These are phyloP conservation scores for Beroe forskalii DNA, from an alignment of 37 sponge, comb jelly and placozoan species.

Conservation along the genomic window DNA sequence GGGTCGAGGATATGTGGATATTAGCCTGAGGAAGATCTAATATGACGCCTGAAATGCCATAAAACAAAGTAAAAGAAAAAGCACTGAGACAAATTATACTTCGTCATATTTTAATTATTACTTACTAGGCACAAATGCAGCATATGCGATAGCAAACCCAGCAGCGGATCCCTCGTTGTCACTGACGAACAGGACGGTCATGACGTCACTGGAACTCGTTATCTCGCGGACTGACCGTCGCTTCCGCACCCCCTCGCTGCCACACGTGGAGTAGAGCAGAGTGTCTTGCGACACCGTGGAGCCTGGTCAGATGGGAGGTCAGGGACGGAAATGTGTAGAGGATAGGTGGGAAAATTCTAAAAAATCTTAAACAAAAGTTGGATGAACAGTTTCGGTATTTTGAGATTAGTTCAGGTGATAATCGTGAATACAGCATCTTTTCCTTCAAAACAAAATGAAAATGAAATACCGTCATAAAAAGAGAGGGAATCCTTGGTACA, in stretches of 20 bases:
- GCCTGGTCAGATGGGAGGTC: not conserved
- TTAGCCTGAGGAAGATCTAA: no score
- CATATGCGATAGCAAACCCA: slow-evolving; percentile 11
- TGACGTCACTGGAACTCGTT: slow-evolving; percentile 21
- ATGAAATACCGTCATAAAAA: slow-evolving; percentile 39
- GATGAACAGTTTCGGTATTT: no score
- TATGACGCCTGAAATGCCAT: no score
- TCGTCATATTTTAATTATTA: no score
- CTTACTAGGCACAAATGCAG: slow-evolving; percentile 1
- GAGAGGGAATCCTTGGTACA: slow-evolving; percentile 52
- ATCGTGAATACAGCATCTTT: not conserved
- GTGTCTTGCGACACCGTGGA: not conserved
- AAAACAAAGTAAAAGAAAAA: no score
- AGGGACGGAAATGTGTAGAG: not conserved
- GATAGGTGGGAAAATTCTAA: no score
- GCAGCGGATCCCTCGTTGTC: not conserved
- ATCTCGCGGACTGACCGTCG: slow-evolving; percentile 21
- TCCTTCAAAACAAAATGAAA: no score
- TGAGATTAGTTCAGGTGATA: not conserved
- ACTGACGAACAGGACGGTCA: slow-evolving; percentile 12
- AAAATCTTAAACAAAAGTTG: no score
- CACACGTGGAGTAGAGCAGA: slow-evolving; percentile 21
- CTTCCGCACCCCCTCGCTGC: not conserved
- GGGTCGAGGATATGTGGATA: no score
- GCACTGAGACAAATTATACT: no score